Conservation (phyloP, 2,888 invertebrate species). For the Drosophila cognata region DNA sequence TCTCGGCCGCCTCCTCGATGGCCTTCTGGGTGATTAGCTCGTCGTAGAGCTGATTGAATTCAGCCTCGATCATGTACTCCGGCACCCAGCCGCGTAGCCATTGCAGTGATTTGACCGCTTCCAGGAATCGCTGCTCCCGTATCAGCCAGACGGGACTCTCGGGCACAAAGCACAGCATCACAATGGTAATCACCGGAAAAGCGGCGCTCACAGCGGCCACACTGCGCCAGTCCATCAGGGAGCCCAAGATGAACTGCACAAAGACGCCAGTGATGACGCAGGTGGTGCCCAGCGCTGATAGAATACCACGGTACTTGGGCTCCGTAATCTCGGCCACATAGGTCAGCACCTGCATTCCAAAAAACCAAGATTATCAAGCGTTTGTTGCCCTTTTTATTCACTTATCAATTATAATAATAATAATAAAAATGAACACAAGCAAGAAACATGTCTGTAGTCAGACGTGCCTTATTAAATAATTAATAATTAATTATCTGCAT, state of each 20-base stretch:
- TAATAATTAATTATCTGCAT: not conserved
- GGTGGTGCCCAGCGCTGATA: slow-evolving; percentile 90
- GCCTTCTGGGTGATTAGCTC: slow-evolving; percentile 81
- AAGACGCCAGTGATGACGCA: slow-evolving; percentile 91
- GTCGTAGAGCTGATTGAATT: slow-evolving; percentile 83
- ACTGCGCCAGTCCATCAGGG: slow-evolving; percentile 89
- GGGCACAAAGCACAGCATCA: slow-evolving; percentile 90
- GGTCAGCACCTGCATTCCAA: slow-evolving; percentile 88
- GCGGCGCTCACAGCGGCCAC: slow-evolving; percentile 89
- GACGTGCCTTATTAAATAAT: not conserved
- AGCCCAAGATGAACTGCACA: slow-evolving; percentile 90
- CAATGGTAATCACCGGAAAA: slow-evolving; percentile 88
- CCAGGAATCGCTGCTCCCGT: slow-evolving; percentile 88
- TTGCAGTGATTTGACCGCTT: slow-evolving; percentile 89
- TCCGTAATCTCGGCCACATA: slow-evolving; percentile 94
- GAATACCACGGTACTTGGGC: slow-evolving; percentile 90
- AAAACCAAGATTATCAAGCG: slow-evolving; percentile 18
- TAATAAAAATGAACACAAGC: not conserved
- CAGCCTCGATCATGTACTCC: slow-evolving; percentile 86
- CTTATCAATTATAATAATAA: slow-evolving; percentile 10
- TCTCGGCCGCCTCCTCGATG: slow-evolving; percentile 71
- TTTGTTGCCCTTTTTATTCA: not conserved
- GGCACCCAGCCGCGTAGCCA: slow-evolving; percentile 93
- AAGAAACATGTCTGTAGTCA: not conserved
- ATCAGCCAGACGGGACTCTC: slow-evolving; percentile 94